A percentile compares a stretch with the other conserved stretches of the same genome.
These are phyloP conservation scores for Oreotrochilus melanogaster DNA, from an alignment of 2,113 vertebrate species.

Conservation along the genomic window DNA sequence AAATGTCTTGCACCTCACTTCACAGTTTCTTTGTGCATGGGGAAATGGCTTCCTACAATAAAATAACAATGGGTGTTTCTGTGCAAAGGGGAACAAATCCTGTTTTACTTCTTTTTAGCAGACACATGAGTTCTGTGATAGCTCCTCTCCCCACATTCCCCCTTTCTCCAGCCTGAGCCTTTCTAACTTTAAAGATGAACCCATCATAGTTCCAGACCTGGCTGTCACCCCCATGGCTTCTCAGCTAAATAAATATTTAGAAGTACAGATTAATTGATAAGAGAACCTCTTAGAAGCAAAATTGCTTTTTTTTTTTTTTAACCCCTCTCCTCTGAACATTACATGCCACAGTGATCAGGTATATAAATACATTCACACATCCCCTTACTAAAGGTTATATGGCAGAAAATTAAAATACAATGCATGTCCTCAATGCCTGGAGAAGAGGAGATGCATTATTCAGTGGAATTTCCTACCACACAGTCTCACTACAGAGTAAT, in stretches of 20 bases:
- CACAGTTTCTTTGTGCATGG: background rate
- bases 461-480: background rate
- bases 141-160: rapidly evolving
- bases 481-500: conserved; percentile 19
- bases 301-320: background rate
- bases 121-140: background rate
- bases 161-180: background rate
- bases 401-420: background rate
- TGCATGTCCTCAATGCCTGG: background rate
- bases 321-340: background rate
- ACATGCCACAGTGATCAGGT: background rate
- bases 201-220: background rate
- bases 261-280: background rate
- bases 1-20: background rate
- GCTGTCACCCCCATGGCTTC: background rate
- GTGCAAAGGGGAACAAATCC: background rate
- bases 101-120: background rate
- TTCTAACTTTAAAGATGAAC: background rate
- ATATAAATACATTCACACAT: background rate
- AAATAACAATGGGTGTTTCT: background rate
- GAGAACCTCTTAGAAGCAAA: background rate
- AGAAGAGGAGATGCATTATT: conserved; percentile 33
- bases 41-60: background rate
- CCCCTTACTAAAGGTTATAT: background rate
- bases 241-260: background rate